Conservation (phyloP, 2,113 vertebrate genomes). For the Fulmarus glacialis region DNA sequence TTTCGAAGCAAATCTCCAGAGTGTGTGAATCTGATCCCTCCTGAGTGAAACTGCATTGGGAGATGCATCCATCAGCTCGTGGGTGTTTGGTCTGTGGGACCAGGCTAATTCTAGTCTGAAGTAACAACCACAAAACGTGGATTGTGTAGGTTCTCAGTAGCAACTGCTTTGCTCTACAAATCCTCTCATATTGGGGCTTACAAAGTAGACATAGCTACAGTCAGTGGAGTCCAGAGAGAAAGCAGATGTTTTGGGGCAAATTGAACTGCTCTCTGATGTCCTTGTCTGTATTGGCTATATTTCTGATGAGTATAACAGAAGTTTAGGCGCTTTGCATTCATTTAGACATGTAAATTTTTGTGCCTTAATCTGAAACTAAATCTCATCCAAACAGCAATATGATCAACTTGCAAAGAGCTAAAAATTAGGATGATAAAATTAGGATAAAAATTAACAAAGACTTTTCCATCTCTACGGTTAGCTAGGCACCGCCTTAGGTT, state of each 20-base stretch:
- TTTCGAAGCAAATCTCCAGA: background rate
- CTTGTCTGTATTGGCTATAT: background rate
- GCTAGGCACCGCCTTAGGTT: background rate
- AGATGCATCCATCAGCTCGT: background rate
- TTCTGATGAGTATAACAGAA: background rate
- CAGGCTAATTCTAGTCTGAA: background rate
- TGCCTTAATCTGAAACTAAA: background rate
- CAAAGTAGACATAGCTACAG: background rate
- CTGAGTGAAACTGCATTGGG: background rate
- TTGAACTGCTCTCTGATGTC: rapidly evolving
- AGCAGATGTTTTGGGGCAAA: background rate
- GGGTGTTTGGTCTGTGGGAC: background rate
- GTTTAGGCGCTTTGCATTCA: background rate
- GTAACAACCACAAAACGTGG: background rate
- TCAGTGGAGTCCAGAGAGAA: background rate
- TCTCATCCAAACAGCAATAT: background rate
- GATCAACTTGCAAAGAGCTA: background rate
- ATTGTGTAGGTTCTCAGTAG: background rate
- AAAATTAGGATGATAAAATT: background rate
- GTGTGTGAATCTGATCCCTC: background rate
- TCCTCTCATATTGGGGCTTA: rapidly evolving
- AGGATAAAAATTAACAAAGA: background rate
- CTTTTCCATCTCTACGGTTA: background rate
- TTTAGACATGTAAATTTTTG: background rate
- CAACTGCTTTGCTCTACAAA: background rate